Conservation (phyloP, 2,888 invertebrate species). For the Epinotia ramella region DNA sequence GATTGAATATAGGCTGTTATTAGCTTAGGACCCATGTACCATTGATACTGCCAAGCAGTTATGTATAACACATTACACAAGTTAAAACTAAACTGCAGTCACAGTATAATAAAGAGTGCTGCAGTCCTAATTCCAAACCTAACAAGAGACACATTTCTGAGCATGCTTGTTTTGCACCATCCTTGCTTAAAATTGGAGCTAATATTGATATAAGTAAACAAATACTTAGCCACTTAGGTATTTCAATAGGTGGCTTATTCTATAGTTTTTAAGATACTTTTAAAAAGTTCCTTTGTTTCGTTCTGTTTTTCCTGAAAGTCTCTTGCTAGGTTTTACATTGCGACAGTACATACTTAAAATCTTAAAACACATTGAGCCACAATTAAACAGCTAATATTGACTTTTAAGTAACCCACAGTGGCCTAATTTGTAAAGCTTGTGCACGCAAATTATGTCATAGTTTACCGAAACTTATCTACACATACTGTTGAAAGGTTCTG, state of each 20-base stretch:
- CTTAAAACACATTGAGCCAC: neutral
- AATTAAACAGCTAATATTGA: constrained; percentile 23
- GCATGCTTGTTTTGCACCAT: neutral
- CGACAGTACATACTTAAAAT: too few species aligned
- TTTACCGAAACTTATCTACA: constrained; percentile 53
- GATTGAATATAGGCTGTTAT: too few species aligned
- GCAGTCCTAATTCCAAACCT: neutral
- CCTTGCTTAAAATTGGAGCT: too few species aligned
- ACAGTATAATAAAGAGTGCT: too few species aligned
- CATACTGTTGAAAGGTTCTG: constrained; percentile 51
- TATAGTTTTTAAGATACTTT: too few species aligned
- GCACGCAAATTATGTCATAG: constrained; percentile 54
- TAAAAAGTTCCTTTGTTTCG: neutral
- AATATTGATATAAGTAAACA: too few species aligned
- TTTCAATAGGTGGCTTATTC: too few species aligned
- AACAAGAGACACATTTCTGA: neutral
- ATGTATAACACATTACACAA: too few species aligned
- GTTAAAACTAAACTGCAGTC: too few species aligned
- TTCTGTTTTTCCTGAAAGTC: neutral
- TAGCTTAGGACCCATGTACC: too few species aligned
- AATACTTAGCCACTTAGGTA: too few species aligned
- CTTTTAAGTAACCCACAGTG: constrained; percentile 22
- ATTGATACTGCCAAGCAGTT: too few species aligned
- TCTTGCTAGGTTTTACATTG: neutral
- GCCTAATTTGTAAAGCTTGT: constrained; percentile 31